Percentiles rank a stretch among this genome's conserved stretches.
Evolutionary conservation across 2,888 invertebrate species (phyloP).

Genomic region (Mystacides longicornis): DNA sequence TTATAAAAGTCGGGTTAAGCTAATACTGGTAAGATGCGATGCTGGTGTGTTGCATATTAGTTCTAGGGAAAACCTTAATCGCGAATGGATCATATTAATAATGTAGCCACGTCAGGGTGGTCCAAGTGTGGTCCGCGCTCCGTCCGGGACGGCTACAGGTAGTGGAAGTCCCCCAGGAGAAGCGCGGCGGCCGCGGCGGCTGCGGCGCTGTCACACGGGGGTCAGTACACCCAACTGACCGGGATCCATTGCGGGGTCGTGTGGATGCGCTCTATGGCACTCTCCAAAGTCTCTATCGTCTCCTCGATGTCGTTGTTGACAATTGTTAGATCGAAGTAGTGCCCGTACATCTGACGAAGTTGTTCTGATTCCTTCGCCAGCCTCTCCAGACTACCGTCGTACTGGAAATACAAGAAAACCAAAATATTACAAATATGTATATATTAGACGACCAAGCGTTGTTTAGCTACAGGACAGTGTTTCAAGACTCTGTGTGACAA

Average conservation of each 20-base stretch:
- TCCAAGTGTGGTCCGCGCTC: not conserved
- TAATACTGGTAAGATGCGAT: too few species aligned
- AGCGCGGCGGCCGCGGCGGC: conserved; percentile 24
- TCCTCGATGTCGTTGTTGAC: conserved; percentile 99
- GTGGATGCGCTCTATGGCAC: conserved; percentile 84
- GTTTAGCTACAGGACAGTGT: too few species aligned
- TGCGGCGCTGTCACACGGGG: conserved; percentile 35
- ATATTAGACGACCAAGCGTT: too few species aligned
- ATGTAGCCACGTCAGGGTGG: too few species aligned
- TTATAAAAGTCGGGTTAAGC: too few species aligned
- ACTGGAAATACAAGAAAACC: conserved; percentile 53
- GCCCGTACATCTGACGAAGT: conserved; percentile 94
- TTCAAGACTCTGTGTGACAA: too few species aligned
- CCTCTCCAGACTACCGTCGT: conserved; percentile 94
- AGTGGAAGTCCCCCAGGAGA: conserved; percentile 26
- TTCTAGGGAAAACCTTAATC: too few species aligned
- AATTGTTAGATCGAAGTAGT: conserved; percentile 96
- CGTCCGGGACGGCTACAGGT: conserved; percentile 17
- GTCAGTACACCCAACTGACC: conserved; percentile 96
- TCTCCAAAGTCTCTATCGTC: conserved; percentile 88
- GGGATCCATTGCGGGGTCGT: conserved; percentile 96
- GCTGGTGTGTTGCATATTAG: too few species aligned
- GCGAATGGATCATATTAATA: not conserved
- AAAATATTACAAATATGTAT: too few species aligned
- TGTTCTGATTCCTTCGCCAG: conserved; percentile 95